Evolutionary conservation across 2,888 invertebrate species (phyloP).

Genomic region (Emesis castigata): DNA sequence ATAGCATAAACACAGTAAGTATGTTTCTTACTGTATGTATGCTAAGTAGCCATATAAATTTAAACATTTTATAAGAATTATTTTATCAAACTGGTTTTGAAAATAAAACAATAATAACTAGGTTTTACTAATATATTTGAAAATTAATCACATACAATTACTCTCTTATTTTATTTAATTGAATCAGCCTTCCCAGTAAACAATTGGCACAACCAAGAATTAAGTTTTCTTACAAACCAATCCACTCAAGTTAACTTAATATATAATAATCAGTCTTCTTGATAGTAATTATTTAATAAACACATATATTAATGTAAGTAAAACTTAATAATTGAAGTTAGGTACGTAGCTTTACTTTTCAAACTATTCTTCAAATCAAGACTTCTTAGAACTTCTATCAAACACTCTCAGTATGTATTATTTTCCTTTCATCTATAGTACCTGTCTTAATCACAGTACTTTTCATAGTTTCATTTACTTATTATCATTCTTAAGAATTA

Average conservation of each 20-base stretch:
- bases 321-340: neutral
- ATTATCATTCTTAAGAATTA: no score
- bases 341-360: no score
- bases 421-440: no score
- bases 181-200: neutral
- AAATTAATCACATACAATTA: neutral
- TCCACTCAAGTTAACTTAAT: neutral
- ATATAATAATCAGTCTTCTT: neutral
- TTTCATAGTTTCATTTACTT: no score
- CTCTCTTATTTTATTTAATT: neutral
- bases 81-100: neutral
- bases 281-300: neutral
- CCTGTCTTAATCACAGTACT: no score
- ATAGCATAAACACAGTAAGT: neutral
- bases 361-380: no score
- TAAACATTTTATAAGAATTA: neutral
- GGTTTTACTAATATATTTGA: neutral
- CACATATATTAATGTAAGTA: neutral
- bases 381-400: no score
- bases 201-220: neutral
- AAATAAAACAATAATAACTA: neutral
- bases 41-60: neutral
- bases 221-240: neutral
- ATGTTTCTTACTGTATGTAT: neutral
- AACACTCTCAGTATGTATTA: no score